A percentile compares a stretch with the other conserved stretches of the same genome.
Conservation (phyloP, 2,797 vertebrate genomes). For the Coccyzus lansbergi region DNA sequence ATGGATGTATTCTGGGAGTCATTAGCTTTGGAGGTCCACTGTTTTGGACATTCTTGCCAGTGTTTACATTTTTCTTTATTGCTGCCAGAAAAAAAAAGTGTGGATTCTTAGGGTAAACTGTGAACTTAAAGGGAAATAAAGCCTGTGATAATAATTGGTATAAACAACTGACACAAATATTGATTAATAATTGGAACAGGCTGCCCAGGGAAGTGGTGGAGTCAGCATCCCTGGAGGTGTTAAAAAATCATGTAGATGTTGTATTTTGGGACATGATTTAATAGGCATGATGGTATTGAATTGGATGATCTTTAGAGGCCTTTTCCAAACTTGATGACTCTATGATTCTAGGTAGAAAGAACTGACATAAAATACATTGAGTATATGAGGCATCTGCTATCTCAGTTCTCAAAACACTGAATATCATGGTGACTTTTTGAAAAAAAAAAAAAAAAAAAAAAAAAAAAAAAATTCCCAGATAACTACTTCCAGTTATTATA, state of each 20-base stretch:
- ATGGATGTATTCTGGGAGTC: not conserved
- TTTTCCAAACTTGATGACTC: not conserved
- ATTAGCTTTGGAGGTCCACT: not conserved
- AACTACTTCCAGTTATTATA: not conserved
- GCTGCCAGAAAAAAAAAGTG: not conserved
- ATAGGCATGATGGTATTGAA: too few relatives aligned
- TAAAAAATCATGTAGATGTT: too few relatives aligned
- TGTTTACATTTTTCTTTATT: not conserved
- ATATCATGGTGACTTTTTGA: not conserved
- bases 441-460: too few relatives aligned
- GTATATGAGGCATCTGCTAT: not conserved
- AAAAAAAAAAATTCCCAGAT: not conserved
- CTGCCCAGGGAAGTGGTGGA: too few relatives aligned
- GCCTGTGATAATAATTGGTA: not conserved
- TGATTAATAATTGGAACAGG: not conserved
- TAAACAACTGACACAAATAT: not conserved
- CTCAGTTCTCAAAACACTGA: not conserved
- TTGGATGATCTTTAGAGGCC: too few relatives aligned
- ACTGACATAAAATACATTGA: not conserved
- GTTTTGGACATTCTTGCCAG: not conserved
- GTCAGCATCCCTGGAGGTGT: too few relatives aligned
- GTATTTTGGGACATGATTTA: too few relatives aligned
- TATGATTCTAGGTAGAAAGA: not conserved
- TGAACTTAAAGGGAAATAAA: not conserved
- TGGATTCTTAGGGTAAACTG: not conserved